Evolutionary conservation across 2,113 vertebrate genomes (phyloP), one percentile per base, ranked within the genome.

Genomic region (Daboia siamensis): DNA sequence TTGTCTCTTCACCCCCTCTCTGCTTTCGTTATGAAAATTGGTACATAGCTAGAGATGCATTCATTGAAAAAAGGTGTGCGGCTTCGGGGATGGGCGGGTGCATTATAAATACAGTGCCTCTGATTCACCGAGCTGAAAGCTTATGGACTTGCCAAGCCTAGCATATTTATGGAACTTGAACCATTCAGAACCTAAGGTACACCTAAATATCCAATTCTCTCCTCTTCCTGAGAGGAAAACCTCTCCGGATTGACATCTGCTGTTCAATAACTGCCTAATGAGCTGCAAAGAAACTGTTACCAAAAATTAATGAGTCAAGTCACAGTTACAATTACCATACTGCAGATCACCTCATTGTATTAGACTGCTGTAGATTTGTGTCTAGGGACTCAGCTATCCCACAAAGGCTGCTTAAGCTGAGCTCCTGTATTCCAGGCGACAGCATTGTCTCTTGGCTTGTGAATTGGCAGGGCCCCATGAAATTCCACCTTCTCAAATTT

Each of bases 221-320:
- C 33, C 44, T 48, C 55, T 74, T 33, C 59, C 52, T 56, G 52
- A 92, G 87, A 92, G 52, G 87, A 97, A 95, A 97, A 95, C 92
- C 96, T 97, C 94, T 95, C 96, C 94, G 95, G 96, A 97, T 96
- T 97, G 97, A 97, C 95, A 95, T 97, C 95, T 97, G 97, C 96
- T 96, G 96, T 95, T 97, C 95, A 20, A 97, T 97, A 96, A 95
- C 94, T 96, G 97, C 95, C 97, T 98, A 98, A 98, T 97, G 97
- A 97, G 96, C 97, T 98, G 97, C 97, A 97, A 97, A 98, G 97
- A 97, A 97, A 97, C 97, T 96, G 97, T 98, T 97, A 97, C 97
- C 94, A 96, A 97, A 95, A 97, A 97, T 97, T 97, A 98, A 98
- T 97, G 97, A 98, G 97, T 97, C 97, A 97, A 97, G 97, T 97